These are phyloP conservation scores for Pristionchus fissidentatus DNA, from an alignment of 2,888 invertebrate genomes.

Conservation along the genomic window DNA sequence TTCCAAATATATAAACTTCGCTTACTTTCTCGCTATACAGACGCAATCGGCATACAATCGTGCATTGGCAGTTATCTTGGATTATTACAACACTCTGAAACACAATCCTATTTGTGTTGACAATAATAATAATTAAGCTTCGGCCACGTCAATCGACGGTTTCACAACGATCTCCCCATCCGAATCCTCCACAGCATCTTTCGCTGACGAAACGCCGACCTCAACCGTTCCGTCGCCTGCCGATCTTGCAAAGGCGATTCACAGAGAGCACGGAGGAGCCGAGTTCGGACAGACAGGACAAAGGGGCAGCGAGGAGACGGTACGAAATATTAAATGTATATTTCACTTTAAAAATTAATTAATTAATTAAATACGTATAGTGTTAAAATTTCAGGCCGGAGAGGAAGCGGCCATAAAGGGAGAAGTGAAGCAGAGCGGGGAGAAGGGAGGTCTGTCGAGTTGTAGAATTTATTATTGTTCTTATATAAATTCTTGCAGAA, in stretches of 20 bases:
- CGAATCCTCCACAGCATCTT: constrained; percentile 32
- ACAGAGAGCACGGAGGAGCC: constrained; percentile 38
- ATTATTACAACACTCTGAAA: too few relatives aligned
- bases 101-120: too few relatives aligned
- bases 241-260: background rate
- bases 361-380: background rate
- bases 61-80: too few relatives aligned
- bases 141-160: background rate
- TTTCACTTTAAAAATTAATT: background rate
- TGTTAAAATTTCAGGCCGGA: background rate
- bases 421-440: background rate
- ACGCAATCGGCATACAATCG: too few relatives aligned
- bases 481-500: too few relatives aligned
- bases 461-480: background rate
- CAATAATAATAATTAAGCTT: background rate
- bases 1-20: background rate
- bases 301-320: background rate
- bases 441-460: background rate
- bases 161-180: constrained; percentile 45
- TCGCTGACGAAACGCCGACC: background rate
- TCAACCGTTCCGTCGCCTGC: constrained; percentile 28
- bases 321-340: background rate
- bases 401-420: background rate
- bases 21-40: too few relatives aligned
- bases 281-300: constrained; percentile 38